These are phyloP conservation scores for Cantharis flavilabris DNA, from an alignment of 2,888 invertebrate genomes.

Conservation along the genomic window DNA sequence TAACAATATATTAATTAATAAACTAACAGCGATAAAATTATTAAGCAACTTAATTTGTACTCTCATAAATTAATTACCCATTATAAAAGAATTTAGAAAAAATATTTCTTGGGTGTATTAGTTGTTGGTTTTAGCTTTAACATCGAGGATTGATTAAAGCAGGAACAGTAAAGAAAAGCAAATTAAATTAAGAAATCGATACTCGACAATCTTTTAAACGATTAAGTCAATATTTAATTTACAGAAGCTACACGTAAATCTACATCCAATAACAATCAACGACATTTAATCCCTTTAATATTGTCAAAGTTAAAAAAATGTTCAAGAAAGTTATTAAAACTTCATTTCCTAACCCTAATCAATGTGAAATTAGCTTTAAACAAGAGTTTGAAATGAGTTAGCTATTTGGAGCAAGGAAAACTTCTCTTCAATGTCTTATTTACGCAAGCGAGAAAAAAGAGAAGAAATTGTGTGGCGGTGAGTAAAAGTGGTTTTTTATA, in stretches of 20 bases:
- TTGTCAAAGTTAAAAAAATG: not conserved
- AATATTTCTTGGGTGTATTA: not conserved
- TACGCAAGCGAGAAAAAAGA: not conserved
- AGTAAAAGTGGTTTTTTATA: not conserved
- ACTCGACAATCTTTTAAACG: not conserved
- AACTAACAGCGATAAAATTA: not conserved
- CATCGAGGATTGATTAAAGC: not conserved
- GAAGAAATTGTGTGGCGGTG: not conserved
- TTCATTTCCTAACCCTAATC: not conserved
- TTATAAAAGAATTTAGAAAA: not conserved
- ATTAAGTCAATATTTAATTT: slow-evolving; percentile 1
- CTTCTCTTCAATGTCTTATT: not conserved
- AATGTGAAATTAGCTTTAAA: not conserved
- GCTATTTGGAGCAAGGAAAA: not conserved
- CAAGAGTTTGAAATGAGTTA: not conserved
- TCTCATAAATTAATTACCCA: not conserved
- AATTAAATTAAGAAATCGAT: slow-evolving; percentile 1
- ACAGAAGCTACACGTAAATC: not conserved
- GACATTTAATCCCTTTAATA: not conserved
- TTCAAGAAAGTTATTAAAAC: not conserved
- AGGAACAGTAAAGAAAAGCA: not conserved
- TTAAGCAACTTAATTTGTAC: not conserved
- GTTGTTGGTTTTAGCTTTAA: not conserved
- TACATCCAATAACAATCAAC: not conserved
- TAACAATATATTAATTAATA: not conserved